Evolutionary conservation across 2,888 invertebrate species (phyloP), one percentile per base, ranked within the genome.

Genomic region (Xiphydria camelus): DNA sequence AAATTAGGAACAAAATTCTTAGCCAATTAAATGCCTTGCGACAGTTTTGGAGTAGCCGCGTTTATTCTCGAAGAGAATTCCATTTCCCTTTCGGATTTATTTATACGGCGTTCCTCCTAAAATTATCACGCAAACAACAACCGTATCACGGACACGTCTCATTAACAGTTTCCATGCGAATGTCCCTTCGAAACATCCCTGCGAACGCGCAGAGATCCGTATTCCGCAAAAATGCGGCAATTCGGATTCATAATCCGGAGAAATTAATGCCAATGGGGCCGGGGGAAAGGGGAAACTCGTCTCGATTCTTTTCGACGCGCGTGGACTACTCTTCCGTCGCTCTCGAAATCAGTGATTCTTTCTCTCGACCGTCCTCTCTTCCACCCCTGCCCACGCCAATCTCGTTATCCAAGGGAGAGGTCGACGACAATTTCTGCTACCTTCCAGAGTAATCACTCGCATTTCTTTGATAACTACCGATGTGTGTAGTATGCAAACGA

Each of bases 401-500:
- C 34, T 17, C 34, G 4, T 4, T 1, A 6, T 17, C 3, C 19
- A 10, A 10, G 5, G 0, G 15, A 6, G 17, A 19, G 4, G 10
- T 19, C 18, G 18, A 4, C 17, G 4, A 34, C 12, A n/a, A 10
- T 10, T 33, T 14, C 33, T 33, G 34, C 18, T 4, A 9, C 29
- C 14, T 14, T 7, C 29, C 29, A 14, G 14, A 5, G 29, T 29
- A 29, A 29, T 29, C 29, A 29, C 29, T 29, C 29, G 29, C n/a
- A n/a, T 29, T 29, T 29, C 29, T 29, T 29, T 29, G 29, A 29
- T 29, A 29, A 29, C 29, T 29, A 12, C 5, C 29, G 29, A 29
- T 29, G 29, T 29, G 29, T 29, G 34, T 18, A n/a, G 34, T 44
- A 44, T 44, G 38, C 43, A 44, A 44, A 44, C 43, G 43, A 38